phyloP scores from a whole-genome alignment of 2,113 vertebrate species.

The Perca schrenkii region DNA sequence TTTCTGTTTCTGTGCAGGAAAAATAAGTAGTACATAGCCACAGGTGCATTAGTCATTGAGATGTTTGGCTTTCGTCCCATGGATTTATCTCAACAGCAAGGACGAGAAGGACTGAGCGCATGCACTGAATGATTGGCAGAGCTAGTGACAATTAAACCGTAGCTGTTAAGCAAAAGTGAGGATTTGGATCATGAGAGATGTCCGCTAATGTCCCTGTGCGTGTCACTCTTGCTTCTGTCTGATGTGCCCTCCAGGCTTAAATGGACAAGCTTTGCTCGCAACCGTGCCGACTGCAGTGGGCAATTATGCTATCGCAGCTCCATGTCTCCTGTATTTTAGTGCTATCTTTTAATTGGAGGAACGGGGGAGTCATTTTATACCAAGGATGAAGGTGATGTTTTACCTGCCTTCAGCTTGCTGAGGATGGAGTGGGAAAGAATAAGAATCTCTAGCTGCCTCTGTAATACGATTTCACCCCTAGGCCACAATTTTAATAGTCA shows the following conservation, averaged over 20 bases:
- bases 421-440: conserved; percentile 74
- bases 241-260: conserved; percentile 62
- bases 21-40: conserved; percentile 21
- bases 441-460: conserved; percentile 59
- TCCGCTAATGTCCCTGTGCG: conserved; percentile 61
- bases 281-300: conserved; percentile 42
- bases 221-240: conserved; percentile 47
- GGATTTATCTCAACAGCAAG: conserved; percentile 55
- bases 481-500: conserved; percentile 80
- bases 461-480: conserved; percentile 77
- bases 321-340: conserved; percentile 59
- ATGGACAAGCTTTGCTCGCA: conserved; percentile 40
- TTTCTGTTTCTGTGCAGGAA: conserved; percentile 9
- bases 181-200: conserved; percentile 69
- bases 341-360: conserved; percentile 83
- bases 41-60: conserved; percentile 56
- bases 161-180: conserved; percentile 70
- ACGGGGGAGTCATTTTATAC: conserved; percentile 61
- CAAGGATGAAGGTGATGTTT: conserved; percentile 70
- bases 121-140: conserved; percentile 66
- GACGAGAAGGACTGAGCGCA: conserved; percentile 17
- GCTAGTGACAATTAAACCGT: conserved; percentile 72
- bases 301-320: conserved; percentile 71
- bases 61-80: conserved; percentile 37
- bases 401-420: conserved; percentile 70